phyloP scores from a whole-genome alignment of 2,113 vertebrate genomes.

The Talpa occidentalis region DNA sequence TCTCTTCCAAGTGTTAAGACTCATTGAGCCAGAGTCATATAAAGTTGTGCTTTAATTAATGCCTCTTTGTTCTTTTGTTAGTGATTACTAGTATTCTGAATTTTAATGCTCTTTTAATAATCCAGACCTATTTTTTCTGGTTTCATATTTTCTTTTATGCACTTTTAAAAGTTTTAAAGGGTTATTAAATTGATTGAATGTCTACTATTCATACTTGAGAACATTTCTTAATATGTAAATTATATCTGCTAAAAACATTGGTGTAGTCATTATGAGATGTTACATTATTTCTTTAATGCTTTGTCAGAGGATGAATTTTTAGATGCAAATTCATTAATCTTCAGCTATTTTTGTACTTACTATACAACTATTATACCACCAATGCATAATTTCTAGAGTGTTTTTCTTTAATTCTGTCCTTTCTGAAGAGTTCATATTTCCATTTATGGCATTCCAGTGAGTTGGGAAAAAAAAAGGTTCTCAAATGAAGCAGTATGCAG shows the following conservation, averaged over 20 bases:
- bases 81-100: slow-evolving; percentile 8
- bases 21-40: fast-evolving
- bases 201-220: slow-evolving; percentile 41
- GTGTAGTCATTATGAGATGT: slow-evolving; percentile 32
- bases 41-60: slow-evolving; percentile 13
- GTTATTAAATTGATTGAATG: slow-evolving; percentile 61
- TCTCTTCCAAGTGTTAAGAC: not conserved
- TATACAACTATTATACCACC: not conserved
- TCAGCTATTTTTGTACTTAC: slow-evolving; percentile 40
- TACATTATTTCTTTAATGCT: slow-evolving; percentile 9
- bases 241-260: slow-evolving; percentile 33
- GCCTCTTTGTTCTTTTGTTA: slow-evolving; percentile 19
- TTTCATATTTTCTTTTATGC: slow-evolving; percentile 33
- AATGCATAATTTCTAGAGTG: not conserved
- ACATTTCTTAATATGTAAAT: slow-evolving; percentile 61
- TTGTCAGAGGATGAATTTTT: slow-evolving; percentile 45
- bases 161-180: slow-evolving; percentile 52
- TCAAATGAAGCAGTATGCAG: not conserved
- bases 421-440: not conserved
- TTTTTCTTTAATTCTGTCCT: not conserved
- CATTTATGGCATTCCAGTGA: not conserved
- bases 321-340: slow-evolving; percentile 35
- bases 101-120: slow-evolving; percentile 56
- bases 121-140: not conserved
- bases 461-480: not conserved